phyloP scores from a whole-genome alignment of 2,797 vertebrate genomes.

The Acridotheres tristis region DNA sequence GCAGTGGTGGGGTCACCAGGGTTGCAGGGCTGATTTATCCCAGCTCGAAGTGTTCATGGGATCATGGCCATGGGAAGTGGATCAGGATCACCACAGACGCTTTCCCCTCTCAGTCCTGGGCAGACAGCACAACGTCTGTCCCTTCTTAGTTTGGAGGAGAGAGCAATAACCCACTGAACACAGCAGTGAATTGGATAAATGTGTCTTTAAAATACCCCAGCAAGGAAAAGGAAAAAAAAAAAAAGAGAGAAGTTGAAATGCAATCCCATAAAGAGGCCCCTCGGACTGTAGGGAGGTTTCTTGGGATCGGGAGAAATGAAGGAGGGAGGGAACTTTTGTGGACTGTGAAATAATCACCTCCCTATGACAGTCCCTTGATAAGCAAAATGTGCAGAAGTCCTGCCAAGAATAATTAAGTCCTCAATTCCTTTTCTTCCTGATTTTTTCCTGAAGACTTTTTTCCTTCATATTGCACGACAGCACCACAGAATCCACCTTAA shows the following conservation, averaged over 20 bases:
- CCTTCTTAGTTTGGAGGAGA: background rate
- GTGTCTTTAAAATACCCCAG: background rate
- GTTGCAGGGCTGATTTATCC: background rate
- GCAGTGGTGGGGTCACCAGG: background rate
- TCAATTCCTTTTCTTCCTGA: background rate
- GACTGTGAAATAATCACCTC: background rate
- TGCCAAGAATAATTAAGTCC: background rate
- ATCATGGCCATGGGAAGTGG: rapidly evolving
- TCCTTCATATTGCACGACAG: background rate
- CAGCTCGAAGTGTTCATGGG: rapidly evolving
- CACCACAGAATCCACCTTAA: background rate
- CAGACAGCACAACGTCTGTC: rapidly evolving
- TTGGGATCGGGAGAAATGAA: background rate
- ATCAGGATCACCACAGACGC: background rate
- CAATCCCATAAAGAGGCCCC: background rate
- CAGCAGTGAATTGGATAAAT: rapidly evolving
- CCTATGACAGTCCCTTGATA: background rate
- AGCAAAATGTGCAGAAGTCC: background rate
- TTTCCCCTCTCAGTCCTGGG: background rate
- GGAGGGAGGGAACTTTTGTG: background rate
- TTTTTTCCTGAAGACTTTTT: background rate
- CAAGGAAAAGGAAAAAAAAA: too few relatives aligned
- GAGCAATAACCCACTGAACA: background rate
- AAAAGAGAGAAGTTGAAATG: background rate
- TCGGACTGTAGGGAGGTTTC: background rate